phyloP scores from a whole-genome alignment of 2,888 invertebrate genomes.

The Diogma glabrata region DNA sequence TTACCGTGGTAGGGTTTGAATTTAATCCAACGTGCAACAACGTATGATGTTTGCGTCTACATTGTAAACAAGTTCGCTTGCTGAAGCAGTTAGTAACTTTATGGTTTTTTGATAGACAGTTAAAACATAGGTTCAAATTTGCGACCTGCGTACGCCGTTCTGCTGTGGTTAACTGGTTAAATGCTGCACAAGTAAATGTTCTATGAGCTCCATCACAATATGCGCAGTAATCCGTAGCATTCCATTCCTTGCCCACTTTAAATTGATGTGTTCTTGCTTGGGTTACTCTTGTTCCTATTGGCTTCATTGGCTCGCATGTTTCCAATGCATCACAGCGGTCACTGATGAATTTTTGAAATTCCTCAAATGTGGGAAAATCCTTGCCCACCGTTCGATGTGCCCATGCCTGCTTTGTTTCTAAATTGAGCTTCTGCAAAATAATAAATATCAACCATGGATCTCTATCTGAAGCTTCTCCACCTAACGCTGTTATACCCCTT shows the following conservation, averaged over 20 bases:
- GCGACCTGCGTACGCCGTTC: too few relatives aligned
- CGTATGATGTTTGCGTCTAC: not conserved
- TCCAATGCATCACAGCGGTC: conserved; percentile 3
- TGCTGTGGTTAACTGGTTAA: not conserved
- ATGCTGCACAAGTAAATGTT: not conserved
- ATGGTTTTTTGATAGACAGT: too few relatives aligned
- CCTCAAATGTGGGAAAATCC: not conserved
- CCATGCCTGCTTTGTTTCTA: not conserved
- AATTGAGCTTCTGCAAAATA: not conserved
- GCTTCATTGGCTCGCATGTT: not conserved
- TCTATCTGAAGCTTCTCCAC: not conserved
- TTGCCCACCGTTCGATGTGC: not conserved
- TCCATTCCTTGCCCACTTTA: not conserved
- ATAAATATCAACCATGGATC: conserved; percentile 1
- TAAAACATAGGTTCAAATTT: too few relatives aligned
- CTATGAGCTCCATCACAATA: not conserved
- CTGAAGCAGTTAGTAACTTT: too few relatives aligned
- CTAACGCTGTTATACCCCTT: not conserved
- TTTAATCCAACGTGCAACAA: not conserved
- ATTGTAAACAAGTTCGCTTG: not conserved
- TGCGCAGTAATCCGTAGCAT: not conserved
- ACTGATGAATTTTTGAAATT: not conserved
- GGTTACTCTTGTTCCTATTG: not conserved
- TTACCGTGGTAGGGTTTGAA: not conserved
- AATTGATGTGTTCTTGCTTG: not conserved